Base-by-base conservation (phyloP, 2,113 vertebrate species). In the Orthonyx spaldingii region DNA sequence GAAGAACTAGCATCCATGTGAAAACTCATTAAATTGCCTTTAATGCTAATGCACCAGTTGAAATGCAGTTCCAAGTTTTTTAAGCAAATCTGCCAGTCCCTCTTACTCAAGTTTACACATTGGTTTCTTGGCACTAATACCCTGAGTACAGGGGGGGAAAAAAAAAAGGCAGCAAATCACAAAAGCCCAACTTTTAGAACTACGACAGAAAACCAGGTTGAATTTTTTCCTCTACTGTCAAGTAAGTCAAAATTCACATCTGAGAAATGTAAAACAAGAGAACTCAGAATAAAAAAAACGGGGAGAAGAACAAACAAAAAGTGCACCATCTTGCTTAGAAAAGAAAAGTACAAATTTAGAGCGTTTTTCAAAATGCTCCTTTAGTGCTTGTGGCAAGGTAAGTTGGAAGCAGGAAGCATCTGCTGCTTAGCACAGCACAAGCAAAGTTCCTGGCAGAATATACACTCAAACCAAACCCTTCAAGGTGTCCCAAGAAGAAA, bases 81-180 rank as follows among this genome's bases (percentile, higher is more conserved):
- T 35, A 87, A 65, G 30, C 6, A 61, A 35, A 81, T 60, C n/a
- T 61, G 11, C n/a, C 69, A 64, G 33, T 30, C 22, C 1, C 27
- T 78, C 37, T 56, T 78, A 74, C 6, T 57, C 11, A 87, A 57
- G 30, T 23, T 52, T 53, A 85, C 20, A 76, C 16, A 42, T 30
- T 49, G 32, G 7, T 55, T 90, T 74, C 46, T 35, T 77, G 14
- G 33, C n/a, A 77, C 27, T 61, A 91, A 37, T 30, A 22, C 7
- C 8, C 10, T 16, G 3, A 55, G 49, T 60, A 74, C 1, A 2
- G 6, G 6, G 5, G 3, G 2, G 3, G 9, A 55, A 41, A n/a
- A 9, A 16, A 41, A 13, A 53, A 63, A 15, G 10, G 11, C 39
- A 72, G 14, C 9, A n/a, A 14, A 52, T 22, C 42, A 64, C 35